Percentiles rank a stretch among this genome's conserved stretches.
Evolutionary conservation across 2,113 vertebrate species (phyloP).

Genomic region (Hippocampus zosterae): DNA sequence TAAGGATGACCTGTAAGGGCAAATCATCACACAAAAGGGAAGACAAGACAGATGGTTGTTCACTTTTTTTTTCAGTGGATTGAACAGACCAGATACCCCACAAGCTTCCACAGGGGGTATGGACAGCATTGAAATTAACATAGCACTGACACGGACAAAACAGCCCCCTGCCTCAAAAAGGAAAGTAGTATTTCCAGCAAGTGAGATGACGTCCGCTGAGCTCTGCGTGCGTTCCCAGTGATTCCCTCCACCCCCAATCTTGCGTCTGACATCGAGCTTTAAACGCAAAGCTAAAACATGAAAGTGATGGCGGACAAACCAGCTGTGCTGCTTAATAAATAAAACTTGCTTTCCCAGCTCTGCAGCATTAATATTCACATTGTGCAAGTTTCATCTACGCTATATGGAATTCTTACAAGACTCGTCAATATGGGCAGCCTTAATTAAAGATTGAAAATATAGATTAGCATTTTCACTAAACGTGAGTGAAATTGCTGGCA

Average conservation of each 20-base stretch:
- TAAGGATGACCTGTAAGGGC: neutral
- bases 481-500: neutral
- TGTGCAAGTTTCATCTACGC: neutral
- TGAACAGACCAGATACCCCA: neutral
- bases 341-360: neutral
- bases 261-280: neutral
- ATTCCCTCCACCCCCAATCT: neutral
- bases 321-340: slow-evolving; percentile 1
- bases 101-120: neutral
- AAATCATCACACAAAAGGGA: neutral
- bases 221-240: neutral
- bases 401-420: neutral
- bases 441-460: neutral
- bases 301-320: neutral
- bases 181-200: neutral
- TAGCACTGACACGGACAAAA: neutral
- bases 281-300: neutral
- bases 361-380: neutral
- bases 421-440: neutral
- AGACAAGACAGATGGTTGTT: neutral
- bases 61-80: neutral
- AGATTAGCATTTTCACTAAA: neutral
- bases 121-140: neutral
- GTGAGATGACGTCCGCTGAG: neutral
- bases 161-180: neutral